phyloP scores from a whole-genome alignment of 1,140 invertebrate species.

The Drosophila lini region DNA sequence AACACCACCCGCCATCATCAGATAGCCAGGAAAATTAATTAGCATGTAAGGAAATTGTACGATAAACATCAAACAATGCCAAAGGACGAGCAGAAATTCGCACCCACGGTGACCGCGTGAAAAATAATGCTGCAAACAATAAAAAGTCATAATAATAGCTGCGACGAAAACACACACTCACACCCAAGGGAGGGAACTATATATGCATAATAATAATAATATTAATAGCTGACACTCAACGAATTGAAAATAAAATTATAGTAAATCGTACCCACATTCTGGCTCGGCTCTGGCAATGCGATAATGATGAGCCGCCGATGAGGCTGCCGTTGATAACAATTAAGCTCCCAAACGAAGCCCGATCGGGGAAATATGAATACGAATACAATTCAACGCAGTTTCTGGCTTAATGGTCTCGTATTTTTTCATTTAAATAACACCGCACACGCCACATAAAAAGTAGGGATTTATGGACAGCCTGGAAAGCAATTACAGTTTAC shows the following conservation, averaged over 20 bases:
- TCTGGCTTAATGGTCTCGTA: constrained; percentile 31
- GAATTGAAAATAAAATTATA: constrained; percentile 77
- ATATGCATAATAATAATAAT: constrained; percentile 70
- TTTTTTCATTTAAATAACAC: constrained; percentile 37
- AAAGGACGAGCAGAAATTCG: constrained; percentile 22
- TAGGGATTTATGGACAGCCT: constrained; percentile 30
- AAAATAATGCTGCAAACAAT: constrained; percentile 62
- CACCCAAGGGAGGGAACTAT: constrained; percentile 6
- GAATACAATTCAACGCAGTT: constrained; percentile 28
- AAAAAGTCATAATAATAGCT: constrained; percentile 60
- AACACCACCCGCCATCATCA: constrained; percentile 12
- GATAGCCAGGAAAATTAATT: constrained; percentile 65
- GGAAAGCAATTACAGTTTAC: constrained; percentile 24
- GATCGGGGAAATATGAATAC: constrained; percentile 33
- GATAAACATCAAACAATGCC: constrained; percentile 71
- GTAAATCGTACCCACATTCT: constrained; percentile 59
- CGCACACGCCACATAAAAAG: constrained; percentile 16
- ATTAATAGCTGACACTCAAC: constrained; percentile 78
- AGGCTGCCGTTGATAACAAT: constrained; percentile 68
- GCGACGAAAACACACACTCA: constrained; percentile 54
- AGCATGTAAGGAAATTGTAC: constrained; percentile 73
- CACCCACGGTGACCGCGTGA: constrained; percentile 25
- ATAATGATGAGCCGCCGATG: constrained; percentile 64
- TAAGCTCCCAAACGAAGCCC: constrained; percentile 55
- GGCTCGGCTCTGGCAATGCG: constrained; percentile 20